These are phyloP conservation scores for Catostomus latipinnis DNA, from an alignment of 2,797 vertebrate genomes.

Conservation along the genomic window DNA sequence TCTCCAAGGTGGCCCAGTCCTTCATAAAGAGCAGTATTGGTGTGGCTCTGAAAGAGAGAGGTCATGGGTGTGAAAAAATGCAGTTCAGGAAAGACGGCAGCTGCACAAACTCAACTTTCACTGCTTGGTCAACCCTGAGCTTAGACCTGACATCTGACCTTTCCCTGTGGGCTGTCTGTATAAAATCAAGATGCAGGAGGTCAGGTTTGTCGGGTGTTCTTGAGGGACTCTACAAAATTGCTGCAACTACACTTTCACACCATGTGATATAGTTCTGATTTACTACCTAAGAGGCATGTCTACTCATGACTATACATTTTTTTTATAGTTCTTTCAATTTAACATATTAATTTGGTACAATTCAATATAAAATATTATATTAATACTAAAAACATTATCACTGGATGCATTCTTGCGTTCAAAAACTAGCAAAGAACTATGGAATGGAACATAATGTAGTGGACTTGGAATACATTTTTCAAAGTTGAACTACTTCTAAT, in stretches of 20 bases:
- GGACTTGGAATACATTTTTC: no score
- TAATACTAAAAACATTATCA: no score
- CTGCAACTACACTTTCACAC: conserved; percentile 56
- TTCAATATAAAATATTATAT: no score
- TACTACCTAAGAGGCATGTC: conserved; percentile 16
- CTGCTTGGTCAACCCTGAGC: conserved; percentile 52
- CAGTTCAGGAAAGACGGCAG: conserved; percentile 52
- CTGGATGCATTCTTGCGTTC: no score
- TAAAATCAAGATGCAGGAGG: conserved; percentile 46
- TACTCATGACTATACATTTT: not conserved
- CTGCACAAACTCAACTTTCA: conserved; percentile 53
- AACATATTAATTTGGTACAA: no score
- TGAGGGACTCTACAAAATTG: conserved; percentile 58
- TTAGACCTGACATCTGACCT: conserved; percentile 67
- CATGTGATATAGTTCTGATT: conserved; percentile 42
- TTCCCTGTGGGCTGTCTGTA: conserved; percentile 57
- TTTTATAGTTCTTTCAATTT: conserved; percentile 1
- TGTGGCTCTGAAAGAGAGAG: conserved; percentile 25
- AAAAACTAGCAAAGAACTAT: no score
- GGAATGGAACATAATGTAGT: no score
- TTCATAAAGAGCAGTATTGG: conserved; percentile 9
- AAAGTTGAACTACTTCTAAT: no score
- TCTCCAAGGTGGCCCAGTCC: conserved; percentile 22
- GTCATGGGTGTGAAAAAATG: conserved; percentile 41
- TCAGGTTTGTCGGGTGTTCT: conserved; percentile 59